Base-by-base conservation (phyloP, 2,888 invertebrate species). In the Drosophila leonis region DNA sequence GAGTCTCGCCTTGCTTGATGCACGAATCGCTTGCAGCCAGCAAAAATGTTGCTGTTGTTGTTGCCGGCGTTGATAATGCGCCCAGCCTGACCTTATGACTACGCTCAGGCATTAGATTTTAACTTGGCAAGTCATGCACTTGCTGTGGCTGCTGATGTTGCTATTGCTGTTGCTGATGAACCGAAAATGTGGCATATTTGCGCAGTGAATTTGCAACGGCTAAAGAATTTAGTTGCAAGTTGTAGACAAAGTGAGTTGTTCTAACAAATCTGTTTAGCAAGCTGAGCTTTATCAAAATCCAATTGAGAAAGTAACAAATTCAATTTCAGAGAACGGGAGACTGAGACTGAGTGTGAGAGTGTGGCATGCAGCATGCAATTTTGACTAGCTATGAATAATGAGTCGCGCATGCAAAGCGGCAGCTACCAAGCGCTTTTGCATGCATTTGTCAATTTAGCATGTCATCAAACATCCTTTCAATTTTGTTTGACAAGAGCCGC, bases 401-500 rank as follows among this genome's bases (percentile, higher is more conserved):
- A 72, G 76, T 44, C 41, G 55, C 70, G 55, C 70, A 76, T 76
- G 59, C 52, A 75, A 49, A 70, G 82, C 76, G 79, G 69, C 77
- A 73, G 72, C 71, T 52, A 52, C 66, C 73, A 73, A 68, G 65
- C 76, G 73, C 72, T 82, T 85, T 90, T 90, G 90, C 90, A 91
- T 90, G 92, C 92, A 91, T 91, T 90, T 87, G 85, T 83, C 92
- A 92, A 91, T 91, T 91, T 90, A 90, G 92, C 91, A 91, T 92
- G 82, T 82, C 82, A 86, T 90, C 88, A 90, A 91, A 91, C 91
- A 91, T 91, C 91, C 92, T 91, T 90, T 90, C 80, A 75, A 83
- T 89, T 78, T 73, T 71, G 77, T 87, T 87, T 88, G 87, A 91
- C 81, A 78, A 70, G 64, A 72, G 82, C 88, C 75, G 84, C 71